Conservation (phyloP, 2,888 invertebrate genomes). For the Stenolophus ochropezus region DNA sequence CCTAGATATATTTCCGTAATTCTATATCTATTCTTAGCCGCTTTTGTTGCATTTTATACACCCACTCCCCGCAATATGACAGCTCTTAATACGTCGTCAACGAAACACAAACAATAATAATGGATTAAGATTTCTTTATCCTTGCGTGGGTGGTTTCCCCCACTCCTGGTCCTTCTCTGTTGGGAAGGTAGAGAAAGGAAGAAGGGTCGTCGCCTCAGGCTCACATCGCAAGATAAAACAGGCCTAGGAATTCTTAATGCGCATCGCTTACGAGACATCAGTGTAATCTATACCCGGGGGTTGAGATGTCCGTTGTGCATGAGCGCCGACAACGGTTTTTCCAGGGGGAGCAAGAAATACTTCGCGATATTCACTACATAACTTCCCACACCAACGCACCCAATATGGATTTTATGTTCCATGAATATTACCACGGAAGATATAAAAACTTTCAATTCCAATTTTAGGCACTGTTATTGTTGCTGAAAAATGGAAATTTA, state of each 20-base stretch:
- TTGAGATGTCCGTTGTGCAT: slow-evolving; percentile 32
- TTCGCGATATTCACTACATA: background rate
- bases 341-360: background rate
- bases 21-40: background rate
- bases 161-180: background rate
- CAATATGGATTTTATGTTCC: slow-evolving; percentile 17
- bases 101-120: background rate
- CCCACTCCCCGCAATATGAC: no score
- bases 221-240: slow-evolving; percentile 54
- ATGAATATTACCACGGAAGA: background rate
- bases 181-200: slow-evolving; percentile 6
- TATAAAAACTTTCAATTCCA: background rate
- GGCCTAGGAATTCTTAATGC: slow-evolving; percentile 58
- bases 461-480: background rate
- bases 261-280: slow-evolving; percentile 53
- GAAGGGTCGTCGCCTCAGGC: slow-evolving; percentile 1
- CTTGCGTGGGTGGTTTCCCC: background rate
- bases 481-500: background rate
- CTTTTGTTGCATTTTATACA: background rate
- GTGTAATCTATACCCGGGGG: slow-evolving; percentile 55
- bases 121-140: background rate
- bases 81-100: background rate
- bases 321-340: background rate
- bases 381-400: background rate
- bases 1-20: background rate